Percentiles rank a stretch among this genome's conserved stretches.
Evolutionary conservation across 1,140 invertebrate genomes (phyloP).

Genomic region (Trichonephila inaurata): DNA sequence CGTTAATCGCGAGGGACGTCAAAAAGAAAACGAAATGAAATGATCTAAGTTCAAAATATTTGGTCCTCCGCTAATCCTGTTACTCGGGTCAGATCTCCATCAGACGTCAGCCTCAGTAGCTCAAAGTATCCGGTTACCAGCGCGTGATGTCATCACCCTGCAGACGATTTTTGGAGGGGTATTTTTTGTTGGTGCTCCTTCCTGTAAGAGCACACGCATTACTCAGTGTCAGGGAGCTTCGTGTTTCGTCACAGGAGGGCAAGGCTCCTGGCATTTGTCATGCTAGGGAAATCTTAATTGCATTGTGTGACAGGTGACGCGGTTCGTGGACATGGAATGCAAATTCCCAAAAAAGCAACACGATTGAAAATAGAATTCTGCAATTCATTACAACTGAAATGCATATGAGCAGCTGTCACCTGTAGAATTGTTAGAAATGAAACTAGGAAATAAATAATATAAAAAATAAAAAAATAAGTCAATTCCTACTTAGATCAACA

Average conservation of each 20-base stretch:
- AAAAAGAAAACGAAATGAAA: neutral
- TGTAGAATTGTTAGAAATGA: too few species aligned
- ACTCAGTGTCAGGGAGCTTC: slow-evolving; percentile 30
- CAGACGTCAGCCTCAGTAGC: neutral
- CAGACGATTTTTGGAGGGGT: slow-evolving; percentile 17
- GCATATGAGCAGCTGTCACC: too few species aligned
- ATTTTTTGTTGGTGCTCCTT: slow-evolving; percentile 24
- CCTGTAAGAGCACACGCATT: slow-evolving; percentile 3
- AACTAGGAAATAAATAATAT: too few species aligned
- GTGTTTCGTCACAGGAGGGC: neutral
- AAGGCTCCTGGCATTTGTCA: slow-evolving; percentile 1
- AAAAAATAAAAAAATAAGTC: too few species aligned
- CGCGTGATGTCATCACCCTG: slow-evolving; percentile 44
- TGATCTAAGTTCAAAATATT: neutral
- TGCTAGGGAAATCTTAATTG: neutral
- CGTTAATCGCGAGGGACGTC: too few species aligned
- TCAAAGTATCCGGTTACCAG: slow-evolving; percentile 25
- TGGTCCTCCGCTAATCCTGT: neutral
- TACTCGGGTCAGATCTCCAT: neutral
- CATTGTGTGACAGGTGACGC: slow-evolving; percentile 9
- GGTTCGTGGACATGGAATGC: neutral
- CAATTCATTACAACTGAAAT: too few species aligned
- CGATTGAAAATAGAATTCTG: too few species aligned
- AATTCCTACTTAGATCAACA: too few species aligned
- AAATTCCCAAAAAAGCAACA: neutral